Evolutionary conservation across 2,797 vertebrate genomes (phyloP).

Genomic region (Sibirionetta formosa): DNA sequence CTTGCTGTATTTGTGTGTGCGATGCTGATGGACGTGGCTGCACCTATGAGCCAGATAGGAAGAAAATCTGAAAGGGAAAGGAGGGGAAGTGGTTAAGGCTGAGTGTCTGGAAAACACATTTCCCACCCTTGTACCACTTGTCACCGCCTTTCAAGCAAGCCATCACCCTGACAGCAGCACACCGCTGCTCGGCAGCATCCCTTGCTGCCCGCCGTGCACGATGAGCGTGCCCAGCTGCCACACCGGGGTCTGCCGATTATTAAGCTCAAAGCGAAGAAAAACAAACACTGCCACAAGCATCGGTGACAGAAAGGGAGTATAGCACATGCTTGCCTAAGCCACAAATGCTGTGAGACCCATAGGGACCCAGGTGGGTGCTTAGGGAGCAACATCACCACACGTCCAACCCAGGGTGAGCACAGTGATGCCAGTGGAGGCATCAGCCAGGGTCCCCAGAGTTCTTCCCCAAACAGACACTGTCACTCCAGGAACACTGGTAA

Average conservation of each 20-base stretch:
- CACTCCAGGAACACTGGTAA: not conserved
- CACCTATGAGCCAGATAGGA: not conserved
- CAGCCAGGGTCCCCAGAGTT: not conserved
- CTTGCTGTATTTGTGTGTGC: not conserved
- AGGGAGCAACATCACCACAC: not conserved
- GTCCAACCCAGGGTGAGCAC: accelerated
- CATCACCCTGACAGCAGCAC: conserved; percentile 1
- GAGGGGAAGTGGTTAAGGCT: not conserved
- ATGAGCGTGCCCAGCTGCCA: conserved; percentile 11
- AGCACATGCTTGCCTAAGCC: not conserved
- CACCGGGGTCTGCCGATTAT: not conserved
- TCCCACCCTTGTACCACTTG: conserved; percentile 62
- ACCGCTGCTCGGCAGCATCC: not conserved
- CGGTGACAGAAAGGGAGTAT: not conserved
- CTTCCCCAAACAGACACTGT: not conserved
- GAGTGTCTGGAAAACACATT: conserved; percentile 75
- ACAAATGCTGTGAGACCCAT: not conserved
- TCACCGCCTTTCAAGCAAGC: conserved; percentile 52
- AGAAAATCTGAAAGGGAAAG: conserved; percentile 4
- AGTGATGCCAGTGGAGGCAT: accelerated
- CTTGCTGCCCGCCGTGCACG: not conserved
- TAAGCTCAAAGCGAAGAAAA: conserved; percentile 47
- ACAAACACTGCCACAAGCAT: conserved; percentile 3
- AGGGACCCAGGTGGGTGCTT: not conserved
- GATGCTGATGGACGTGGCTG: accelerated